These are phyloP conservation scores for Promerops cafer DNA, from an alignment of 2,113 vertebrate species.

Conservation along the genomic window DNA sequence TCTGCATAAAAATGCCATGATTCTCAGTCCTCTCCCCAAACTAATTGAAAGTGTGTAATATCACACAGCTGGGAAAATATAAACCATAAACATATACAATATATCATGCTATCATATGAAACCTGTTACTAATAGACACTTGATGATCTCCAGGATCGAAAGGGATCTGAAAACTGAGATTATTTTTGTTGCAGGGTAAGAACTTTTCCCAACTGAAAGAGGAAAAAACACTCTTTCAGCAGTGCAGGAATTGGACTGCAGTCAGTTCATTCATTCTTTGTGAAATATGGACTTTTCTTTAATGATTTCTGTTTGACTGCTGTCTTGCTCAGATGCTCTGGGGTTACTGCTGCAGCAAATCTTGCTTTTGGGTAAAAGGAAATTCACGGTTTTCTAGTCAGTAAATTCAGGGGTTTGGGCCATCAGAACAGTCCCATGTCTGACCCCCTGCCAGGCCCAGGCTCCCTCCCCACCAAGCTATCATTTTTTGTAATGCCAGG, in stretches of 20 bases:
- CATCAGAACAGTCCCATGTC: background rate
- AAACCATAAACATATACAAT: conserved; percentile 73
- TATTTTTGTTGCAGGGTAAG: conserved; percentile 37
- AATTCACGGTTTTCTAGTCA: background rate
- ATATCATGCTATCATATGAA: conserved; percentile 65
- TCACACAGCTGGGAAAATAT: conserved; percentile 75
- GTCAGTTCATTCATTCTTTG: conserved; percentile 23
- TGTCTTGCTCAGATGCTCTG: conserved; percentile 6
- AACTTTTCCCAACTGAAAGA: background rate
- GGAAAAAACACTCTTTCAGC: conserved; percentile 12
- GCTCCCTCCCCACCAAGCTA: background rate
- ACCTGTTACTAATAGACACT: conserved; percentile 61
- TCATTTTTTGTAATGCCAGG: background rate
- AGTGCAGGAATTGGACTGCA: conserved; percentile 41
- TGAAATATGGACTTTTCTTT: conserved; percentile 44
- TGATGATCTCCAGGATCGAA: conserved; percentile 54
- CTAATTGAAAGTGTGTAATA: conserved; percentile 77
- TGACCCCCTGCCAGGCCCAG: background rate
- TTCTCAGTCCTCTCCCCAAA: conserved; percentile 68
- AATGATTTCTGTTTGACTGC: conserved; percentile 54
- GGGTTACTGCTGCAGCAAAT: background rate
- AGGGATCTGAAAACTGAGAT: conserved; percentile 54
- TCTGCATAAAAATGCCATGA: conserved; percentile 78
- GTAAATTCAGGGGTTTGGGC: background rate
- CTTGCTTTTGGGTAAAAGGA: background rate